Evolutionary conservation across 2,113 vertebrate species (phyloP), one percentile per base, ranked within the genome.

Genomic region (Nibea coibor): DNA sequence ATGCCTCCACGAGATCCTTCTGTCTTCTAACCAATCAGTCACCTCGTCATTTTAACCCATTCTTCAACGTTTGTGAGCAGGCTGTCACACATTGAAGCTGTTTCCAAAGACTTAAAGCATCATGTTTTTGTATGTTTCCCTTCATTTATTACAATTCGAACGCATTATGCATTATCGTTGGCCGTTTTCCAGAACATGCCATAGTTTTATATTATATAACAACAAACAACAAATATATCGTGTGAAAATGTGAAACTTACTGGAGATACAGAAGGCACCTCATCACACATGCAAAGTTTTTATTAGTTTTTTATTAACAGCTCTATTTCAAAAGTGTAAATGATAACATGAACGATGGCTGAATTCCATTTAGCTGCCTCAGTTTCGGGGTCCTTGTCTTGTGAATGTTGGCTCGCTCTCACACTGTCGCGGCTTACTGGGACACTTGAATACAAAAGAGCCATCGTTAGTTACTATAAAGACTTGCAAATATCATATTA

Each of bases 301-400:
- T 14, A 56, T 58, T 58, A 0, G 4, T 28, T 58, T 28, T 58
- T 31, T n/a, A 59, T 31, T 17, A 39, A 68, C 26, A 59, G 22
- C 19, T 31, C 24, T 58, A 39, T 39, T 42, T 20, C 31, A 39
- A 19, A 31, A 48, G 62, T 57, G 42, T 51, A 57, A 69, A 73
- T 74, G 10, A 75, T 72, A 57, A 10, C 69, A 68, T 70, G 4
- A 68, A 71, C 47, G 43, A 75, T 45, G 28, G 50, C 63, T 56
- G 63, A 56, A 64, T 69, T 74, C 54, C 59, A 66, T 35, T 35
- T 43, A n/a, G 47, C 62, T 58, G 67, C 65, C 20, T 72, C 43
- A 61, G 48, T n/a, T 50, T 65, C 22, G 51, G 8, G 48, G 26
- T 59, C 51, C 22, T 48, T 26, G 11, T 39, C 19, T 75, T 39